phyloP scores from a whole-genome alignment of 2,888 invertebrate species.

The Scaptomyza reducta region DNA sequence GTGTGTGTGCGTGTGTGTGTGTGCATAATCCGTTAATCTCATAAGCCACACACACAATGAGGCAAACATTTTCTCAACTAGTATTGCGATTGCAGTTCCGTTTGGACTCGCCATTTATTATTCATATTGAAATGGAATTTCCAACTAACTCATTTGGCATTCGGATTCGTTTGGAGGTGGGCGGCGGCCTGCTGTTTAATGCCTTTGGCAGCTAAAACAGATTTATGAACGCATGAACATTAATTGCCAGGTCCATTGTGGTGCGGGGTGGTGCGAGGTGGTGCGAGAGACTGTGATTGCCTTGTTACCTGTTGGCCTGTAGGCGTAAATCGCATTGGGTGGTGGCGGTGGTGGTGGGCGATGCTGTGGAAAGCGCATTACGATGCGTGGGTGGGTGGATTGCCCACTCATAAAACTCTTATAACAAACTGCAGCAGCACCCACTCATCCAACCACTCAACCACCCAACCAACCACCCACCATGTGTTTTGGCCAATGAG shows the following conservation, averaged over 20 bases:
- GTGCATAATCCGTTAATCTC: constrained; percentile 3
- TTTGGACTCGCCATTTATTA: too few relatives aligned
- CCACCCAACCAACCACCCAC: background rate
- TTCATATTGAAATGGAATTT: constrained; percentile 1
- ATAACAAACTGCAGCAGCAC: constrained; percentile 3
- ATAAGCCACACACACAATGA: background rate
- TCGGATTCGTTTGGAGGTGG: background rate
- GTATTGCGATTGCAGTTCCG: too few relatives aligned
- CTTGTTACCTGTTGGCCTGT: constrained; percentile 44
- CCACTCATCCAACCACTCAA: background rate
- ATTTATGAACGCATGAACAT: constrained; percentile 50
- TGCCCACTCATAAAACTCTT: constrained; percentile 33
- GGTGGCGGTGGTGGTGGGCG: too few relatives aligned
- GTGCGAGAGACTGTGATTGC: constrained; percentile 4
- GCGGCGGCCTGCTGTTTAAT: constrained; percentile 10
- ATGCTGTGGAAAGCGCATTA: constrained; percentile 64
- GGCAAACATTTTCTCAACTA: constrained; percentile 4
- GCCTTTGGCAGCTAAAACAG: constrained; percentile 48
- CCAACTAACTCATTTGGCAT: constrained; percentile 7
- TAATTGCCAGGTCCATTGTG: too few relatives aligned
- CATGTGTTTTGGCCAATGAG: constrained; percentile 33
- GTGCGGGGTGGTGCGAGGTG: background rate
- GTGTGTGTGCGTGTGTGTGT: background rate
- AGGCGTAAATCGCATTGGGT: constrained; percentile 1
- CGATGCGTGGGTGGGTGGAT: constrained; percentile 5